phyloP scores from a whole-genome alignment of 2,113 vertebrate genomes.

The Malaclemys terrapin region DNA sequence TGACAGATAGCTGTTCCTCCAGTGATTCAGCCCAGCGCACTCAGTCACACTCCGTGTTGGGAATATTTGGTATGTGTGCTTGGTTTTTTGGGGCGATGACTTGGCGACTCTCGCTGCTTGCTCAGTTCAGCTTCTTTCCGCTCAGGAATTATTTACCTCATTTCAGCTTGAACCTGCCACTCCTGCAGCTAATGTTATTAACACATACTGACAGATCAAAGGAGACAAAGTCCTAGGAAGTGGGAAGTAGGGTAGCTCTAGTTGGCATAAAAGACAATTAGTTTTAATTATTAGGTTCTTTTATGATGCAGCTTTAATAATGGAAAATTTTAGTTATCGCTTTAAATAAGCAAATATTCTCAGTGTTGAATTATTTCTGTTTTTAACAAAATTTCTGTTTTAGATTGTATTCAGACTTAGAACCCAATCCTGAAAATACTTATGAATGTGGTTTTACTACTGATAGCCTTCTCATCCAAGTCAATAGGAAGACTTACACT shows the following conservation, averaged over 20 bases:
- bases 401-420: not conserved
- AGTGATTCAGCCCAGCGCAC: not conserved
- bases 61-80: not conserved
- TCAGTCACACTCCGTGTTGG: not conserved
- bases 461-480: fast-evolving
- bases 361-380: slow-evolving; percentile 18
- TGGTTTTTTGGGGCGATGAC: not conserved
- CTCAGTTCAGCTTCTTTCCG: slow-evolving; percentile 59
- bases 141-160: slow-evolving; percentile 71
- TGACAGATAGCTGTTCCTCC: not conserved
- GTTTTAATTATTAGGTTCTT: slow-evolving; percentile 66
- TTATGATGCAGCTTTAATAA: slow-evolving; percentile 46
- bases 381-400: slow-evolving; percentile 20
- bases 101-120: slow-evolving; percentile 9
- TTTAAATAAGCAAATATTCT: slow-evolving; percentile 41
- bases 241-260: slow-evolving; percentile 37
- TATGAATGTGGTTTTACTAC: not conserved
- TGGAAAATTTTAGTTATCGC: slow-evolving; percentile 36
- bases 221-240: slow-evolving; percentile 48
- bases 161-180: slow-evolving; percentile 65
- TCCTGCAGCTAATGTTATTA: slow-evolving; percentile 74
- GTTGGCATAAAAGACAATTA: slow-evolving; percentile 43
- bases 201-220: slow-evolving; percentile 74
- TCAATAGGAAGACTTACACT: not conserved
- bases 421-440: not conserved